Evolutionary conservation across 2,888 invertebrate genomes (phyloP).

Genomic region (Agriopis marginaria): DNA sequence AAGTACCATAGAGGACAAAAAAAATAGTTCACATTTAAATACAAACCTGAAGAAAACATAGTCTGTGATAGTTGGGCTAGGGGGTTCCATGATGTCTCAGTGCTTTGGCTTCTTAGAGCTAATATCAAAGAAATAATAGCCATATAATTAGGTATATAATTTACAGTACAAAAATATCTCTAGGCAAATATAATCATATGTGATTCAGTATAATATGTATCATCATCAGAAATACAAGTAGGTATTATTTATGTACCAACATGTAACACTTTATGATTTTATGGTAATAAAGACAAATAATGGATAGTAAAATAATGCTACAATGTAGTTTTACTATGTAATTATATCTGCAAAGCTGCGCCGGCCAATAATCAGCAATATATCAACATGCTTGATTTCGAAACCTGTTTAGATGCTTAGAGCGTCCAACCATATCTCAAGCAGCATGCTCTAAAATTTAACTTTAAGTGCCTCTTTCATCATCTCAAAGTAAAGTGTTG

Average conservation of each 20-base stretch:
- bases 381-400: too few relatives aligned
- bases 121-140: conserved; percentile 50
- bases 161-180: too few relatives aligned
- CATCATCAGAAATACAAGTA: not conserved
- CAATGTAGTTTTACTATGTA: too few relatives aligned
- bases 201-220: not conserved
- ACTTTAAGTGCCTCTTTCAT: too few relatives aligned
- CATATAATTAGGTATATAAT: conserved; percentile 41
- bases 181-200: not conserved
- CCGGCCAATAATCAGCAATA: too few relatives aligned
- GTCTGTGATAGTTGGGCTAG: conserved; percentile 70
- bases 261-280: not conserved
- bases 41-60: conserved; percentile 72
- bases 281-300: not conserved
- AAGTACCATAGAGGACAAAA: not conserved
- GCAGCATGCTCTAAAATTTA: too few relatives aligned
- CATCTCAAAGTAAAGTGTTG: too few relatives aligned
- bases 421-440: too few relatives aligned
- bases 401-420: too few relatives aligned
- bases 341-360: too few relatives aligned
- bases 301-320: too few relatives aligned
- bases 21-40: conserved; percentile 49
- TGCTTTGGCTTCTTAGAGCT: conserved; percentile 67
- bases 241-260: not conserved
- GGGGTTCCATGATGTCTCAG: conserved; percentile 70